Evolutionary conservation across 2,113 vertebrate genomes (phyloP).

Genomic region (Laterallus jamaicensis): DNA sequence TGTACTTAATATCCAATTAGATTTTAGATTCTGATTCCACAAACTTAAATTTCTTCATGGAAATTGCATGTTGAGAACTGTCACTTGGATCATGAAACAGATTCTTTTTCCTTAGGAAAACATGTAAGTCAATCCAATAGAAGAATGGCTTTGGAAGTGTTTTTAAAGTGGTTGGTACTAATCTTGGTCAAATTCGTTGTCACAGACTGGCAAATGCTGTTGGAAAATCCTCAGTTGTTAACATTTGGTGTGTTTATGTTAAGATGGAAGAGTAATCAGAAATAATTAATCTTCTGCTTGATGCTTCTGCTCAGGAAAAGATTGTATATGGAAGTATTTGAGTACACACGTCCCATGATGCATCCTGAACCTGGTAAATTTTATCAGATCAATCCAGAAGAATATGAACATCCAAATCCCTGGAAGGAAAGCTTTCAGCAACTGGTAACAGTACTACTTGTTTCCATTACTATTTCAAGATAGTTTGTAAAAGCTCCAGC

Average conservation of each 20-base stretch:
- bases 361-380: constrained; percentile 99
- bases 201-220: not conserved
- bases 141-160: not conserved
- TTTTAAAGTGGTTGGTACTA: not conserved
- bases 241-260: not conserved
- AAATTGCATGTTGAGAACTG: not conserved
- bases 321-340: constrained; percentile 99
- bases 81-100: not conserved
- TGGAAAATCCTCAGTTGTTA: not conserved
- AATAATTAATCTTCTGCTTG: not conserved
- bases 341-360: constrained; percentile 99
- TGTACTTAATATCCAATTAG: not conserved
- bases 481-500: not conserved
- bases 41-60: not conserved
- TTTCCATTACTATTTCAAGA: not conserved
- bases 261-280: not conserved
- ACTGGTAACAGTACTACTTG: constrained; percentile 83
- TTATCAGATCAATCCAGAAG: constrained; percentile 98
- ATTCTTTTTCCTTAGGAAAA: not conserved
- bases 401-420: constrained; percentile 97
- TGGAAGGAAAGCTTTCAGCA: constrained; percentile 99
- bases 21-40: not conserved
- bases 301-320: constrained; percentile 84
- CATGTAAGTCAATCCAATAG: not conserved
- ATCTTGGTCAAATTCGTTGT: not conserved